These are phyloP conservation scores for Clarias platycephalus DNA, from an alignment of 2,797 vertebrate genomes.

Conservation along the genomic window DNA sequence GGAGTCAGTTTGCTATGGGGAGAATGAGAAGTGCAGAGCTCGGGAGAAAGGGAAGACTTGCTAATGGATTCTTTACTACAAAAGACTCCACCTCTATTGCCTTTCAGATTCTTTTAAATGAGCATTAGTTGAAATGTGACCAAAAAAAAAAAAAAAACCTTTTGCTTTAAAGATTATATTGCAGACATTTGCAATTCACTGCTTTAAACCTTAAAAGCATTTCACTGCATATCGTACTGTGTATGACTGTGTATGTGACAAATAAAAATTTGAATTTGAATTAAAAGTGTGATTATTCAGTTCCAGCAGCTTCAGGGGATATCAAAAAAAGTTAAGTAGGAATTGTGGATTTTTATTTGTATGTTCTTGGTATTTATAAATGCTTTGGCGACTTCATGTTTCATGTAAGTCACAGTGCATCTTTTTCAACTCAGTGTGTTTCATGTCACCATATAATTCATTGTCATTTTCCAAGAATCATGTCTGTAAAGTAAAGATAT, in stretches of 20 bases:
- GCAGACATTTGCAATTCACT: not conserved
- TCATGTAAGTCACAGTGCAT: not conserved
- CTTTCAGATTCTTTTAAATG: not conserved
- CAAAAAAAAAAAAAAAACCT: too few species aligned
- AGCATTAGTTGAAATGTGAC: not conserved
- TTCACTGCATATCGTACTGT: too few species aligned
- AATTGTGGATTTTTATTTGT: not conserved
- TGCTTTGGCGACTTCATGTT: not conserved
- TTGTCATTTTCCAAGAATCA: not conserved
- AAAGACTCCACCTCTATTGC: slow-evolving; percentile 16
- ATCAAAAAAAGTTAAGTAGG: not conserved
- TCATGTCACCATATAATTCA: not conserved
- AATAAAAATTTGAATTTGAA: too few species aligned
- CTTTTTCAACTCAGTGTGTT: not conserved
- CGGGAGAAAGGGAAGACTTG: slow-evolving; percentile 9
- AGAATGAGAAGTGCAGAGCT: slow-evolving; percentile 56
- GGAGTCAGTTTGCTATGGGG: slow-evolving; percentile 60
- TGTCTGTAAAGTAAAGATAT: not conserved
- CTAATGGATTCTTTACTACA: slow-evolving; percentile 36
- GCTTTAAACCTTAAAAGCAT: not conserved
- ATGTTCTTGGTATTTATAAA: not conserved
- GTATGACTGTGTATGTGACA: too few species aligned
- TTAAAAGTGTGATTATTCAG: not conserved
- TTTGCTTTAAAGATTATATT: not conserved
- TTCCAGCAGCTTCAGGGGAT: not conserved